Evolutionary conservation across 2,797 vertebrate genomes (phyloP), one percentile per base, ranked within the genome.

Genomic region (Lepilemur septentrionalis): DNA sequence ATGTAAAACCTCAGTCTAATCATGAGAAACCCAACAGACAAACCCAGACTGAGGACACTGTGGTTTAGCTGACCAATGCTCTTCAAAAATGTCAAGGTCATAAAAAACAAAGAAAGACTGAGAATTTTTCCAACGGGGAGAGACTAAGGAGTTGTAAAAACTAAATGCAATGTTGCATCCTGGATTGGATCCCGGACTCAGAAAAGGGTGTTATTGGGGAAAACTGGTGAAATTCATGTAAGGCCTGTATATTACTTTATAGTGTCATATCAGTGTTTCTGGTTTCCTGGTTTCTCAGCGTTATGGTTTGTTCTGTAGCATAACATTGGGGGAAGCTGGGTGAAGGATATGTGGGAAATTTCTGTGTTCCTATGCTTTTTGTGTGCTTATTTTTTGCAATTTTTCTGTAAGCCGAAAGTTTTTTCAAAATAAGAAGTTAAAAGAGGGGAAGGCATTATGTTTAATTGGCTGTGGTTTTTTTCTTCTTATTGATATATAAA

Each of bases 381-480:
- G 4, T 52, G 7, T 30, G 2, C 75, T n/a, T 12, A 11, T 63
- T 80, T 80, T 14, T 67, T 67, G 23, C 4, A 5, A 1, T 72
- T 52, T 84, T 83, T 88, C 72, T 84, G 13, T 72, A 87, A 48
- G 69, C 30, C 35, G 70, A 28, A 48, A 65, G 38, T 73, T 88
- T 65, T 91, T 85, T 52, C 76, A 95, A 35, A 63, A 48, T 65
- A n/a, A 82, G 52, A 65, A 67, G 25, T 91, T 79, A 46, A 84
- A 88, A 63, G 6, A 4, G 12, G 9, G 20, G 28, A 11, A 9
- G 32, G 32, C 46, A 55, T 48, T 82, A 13, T 57, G 38, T 48
- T 80, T 67, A 20, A 59, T 69, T 67, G 50, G 48, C 41, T 57
- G 20, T 18, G 20, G 17, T 52, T 81, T 90, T 67, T 92, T 20